Evolutionary conservation across 2,888 invertebrate genomes (phyloP).

Genomic region (Parasteatoda lunata): DNA sequence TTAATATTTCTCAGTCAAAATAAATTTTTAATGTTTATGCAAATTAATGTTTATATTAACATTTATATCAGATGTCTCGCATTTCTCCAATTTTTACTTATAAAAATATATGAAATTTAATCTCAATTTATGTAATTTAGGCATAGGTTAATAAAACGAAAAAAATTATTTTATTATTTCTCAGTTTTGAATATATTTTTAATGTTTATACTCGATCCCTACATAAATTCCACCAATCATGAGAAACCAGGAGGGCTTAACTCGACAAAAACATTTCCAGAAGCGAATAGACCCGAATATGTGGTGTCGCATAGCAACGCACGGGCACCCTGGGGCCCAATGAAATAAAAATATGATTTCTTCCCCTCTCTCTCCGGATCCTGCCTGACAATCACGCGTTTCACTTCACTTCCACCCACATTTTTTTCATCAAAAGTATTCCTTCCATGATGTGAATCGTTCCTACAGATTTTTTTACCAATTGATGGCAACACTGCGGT

Average conservation of each 20-base stretch:
- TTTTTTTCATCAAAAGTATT: neutral
- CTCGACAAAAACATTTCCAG: conserved; percentile 5
- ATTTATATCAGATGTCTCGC: too few species aligned
- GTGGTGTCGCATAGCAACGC: conserved; percentile 48
- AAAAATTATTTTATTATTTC: too few species aligned
- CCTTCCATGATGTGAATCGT: conserved; percentile 2
- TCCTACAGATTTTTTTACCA: neutral
- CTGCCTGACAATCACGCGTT: conserved; percentile 35
- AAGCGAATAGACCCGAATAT: neutral
- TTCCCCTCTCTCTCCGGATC: neutral
- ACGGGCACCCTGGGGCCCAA: conserved; percentile 42
- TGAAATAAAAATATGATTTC: conserved; percentile 62
- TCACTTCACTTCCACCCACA: neutral
- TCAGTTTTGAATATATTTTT: too few species aligned
- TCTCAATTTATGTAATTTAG: too few species aligned
- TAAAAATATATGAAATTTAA: too few species aligned
- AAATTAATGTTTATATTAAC: too few species aligned
- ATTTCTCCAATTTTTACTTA: too few species aligned
- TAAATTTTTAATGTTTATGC: too few species aligned
- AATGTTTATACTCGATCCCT: neutral
- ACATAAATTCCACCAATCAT: neutral
- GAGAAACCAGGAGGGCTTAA: conserved; percentile 6
- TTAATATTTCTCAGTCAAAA: too few species aligned
- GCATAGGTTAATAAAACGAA: too few species aligned
- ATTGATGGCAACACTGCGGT: conserved; percentile 31